Conservation (phyloP, 2,797 vertebrate species). For the Gallirallus australis region DNA sequence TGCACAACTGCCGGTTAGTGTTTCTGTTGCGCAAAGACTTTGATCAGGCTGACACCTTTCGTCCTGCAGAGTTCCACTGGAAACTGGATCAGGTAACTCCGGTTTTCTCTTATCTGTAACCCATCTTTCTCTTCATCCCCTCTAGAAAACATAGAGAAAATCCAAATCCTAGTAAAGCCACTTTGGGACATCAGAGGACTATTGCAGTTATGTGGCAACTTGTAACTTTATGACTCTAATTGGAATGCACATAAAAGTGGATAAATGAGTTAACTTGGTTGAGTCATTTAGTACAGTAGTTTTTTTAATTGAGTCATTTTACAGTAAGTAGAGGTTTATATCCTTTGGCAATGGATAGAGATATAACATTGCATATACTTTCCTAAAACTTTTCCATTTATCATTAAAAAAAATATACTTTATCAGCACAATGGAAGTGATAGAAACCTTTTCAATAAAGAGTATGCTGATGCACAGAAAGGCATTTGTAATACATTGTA, state of each 20-base stretch:
- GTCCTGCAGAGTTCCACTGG: slow-evolving; percentile 98
- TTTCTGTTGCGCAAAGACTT: slow-evolving; percentile 95
- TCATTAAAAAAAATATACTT: background rate
- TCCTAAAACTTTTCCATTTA: background rate
- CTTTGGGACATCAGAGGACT: background rate
- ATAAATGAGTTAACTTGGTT: background rate
- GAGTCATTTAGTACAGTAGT: background rate
- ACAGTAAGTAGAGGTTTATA: background rate
- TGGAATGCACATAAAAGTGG: background rate
- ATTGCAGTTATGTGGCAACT: background rate
- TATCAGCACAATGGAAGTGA: background rate
- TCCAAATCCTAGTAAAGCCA: background rate
- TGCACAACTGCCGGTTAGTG: slow-evolving; percentile 96
- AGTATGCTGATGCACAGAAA: background rate
- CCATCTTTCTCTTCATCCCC: background rate
- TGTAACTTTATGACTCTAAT: background rate
- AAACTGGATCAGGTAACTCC: slow-evolving; percentile 93
- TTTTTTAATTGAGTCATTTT: background rate
- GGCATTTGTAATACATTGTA: background rate
- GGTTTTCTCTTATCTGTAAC: background rate
- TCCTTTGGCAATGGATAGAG: background rate
- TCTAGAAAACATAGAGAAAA: background rate
- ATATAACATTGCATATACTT: background rate
- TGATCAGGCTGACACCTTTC: slow-evolving; percentile 92
- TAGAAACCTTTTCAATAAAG: slow-evolving; percentile 13